Evolutionary conservation across 2,113 vertebrate species (phyloP).

Genomic region (Cheilinus undulatus): DNA sequence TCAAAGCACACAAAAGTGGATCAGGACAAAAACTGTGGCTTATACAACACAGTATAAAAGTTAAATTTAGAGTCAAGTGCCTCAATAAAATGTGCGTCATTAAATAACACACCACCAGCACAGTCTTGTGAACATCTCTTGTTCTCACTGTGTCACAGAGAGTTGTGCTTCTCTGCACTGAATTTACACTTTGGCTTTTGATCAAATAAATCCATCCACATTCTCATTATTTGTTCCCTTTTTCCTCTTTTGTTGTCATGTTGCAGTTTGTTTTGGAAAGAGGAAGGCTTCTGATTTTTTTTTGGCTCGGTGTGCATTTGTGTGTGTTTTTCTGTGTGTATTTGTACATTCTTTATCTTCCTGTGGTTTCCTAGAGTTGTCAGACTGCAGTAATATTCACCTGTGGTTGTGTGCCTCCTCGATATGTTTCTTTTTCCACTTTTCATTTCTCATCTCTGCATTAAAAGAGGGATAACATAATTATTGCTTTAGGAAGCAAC

Average conservation of each 20-base stretch:
- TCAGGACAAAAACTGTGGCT: conserved; percentile 11
- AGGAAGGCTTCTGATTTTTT: conserved; percentile 32
- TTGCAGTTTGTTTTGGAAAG: conserved; percentile 42
- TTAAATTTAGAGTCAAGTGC: conserved; percentile 2
- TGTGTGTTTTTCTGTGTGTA: background rate
- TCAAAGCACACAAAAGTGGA: background rate
- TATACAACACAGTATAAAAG: conserved; percentile 7
- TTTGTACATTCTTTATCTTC: conserved; percentile 19
- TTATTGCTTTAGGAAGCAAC: too few species aligned
- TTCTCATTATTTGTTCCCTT: conserved; percentile 51
- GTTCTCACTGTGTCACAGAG: conserved; percentile 23
- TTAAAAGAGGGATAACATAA: background rate
- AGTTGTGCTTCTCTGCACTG: conserved; percentile 33
- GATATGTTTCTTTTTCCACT: conserved; percentile 4
- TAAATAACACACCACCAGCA: background rate
- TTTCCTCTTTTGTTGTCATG: conserved; percentile 35
- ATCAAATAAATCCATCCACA: conserved; percentile 41
- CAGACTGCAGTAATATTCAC: conserved; percentile 22
- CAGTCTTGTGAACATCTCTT: conserved; percentile 22
- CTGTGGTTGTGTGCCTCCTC: conserved; percentile 24
- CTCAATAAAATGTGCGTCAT: conserved; percentile 30
- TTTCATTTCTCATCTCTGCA: background rate
- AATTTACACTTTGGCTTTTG: conserved; percentile 55
- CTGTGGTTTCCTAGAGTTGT: conserved; percentile 33
- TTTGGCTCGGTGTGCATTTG: background rate